These are phyloP conservation scores for Pogonognathellus flavescens DNA, from an alignment of 1,140 invertebrate species.

Conservation along the genomic window DNA sequence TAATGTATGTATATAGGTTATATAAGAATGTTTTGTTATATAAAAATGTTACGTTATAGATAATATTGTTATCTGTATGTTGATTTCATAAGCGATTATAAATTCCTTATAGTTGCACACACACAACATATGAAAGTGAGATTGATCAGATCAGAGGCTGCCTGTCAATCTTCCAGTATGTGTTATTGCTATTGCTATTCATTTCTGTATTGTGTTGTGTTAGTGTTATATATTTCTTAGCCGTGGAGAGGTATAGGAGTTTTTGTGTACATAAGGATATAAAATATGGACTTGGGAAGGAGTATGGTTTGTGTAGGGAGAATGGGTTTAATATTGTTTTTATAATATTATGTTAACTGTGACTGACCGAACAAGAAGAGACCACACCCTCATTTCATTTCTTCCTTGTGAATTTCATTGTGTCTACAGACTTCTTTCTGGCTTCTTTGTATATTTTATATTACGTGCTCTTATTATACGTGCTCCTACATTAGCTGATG, in stretches of 20 bases:
- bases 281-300: no score
- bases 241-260: no score
- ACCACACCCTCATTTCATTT: constrained; percentile 35
- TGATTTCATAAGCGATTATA: no score
- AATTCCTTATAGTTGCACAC: not conserved
- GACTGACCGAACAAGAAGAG: constrained; percentile 8
- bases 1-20: not conserved
- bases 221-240: not conserved
- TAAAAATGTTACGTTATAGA: no score
- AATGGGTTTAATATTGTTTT: not conserved
- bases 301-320: not conserved
- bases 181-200: not conserved
- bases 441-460: not conserved
- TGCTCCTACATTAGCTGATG: not conserved
- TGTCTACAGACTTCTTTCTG: not conserved
- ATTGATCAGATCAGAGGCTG: constrained; percentile 41
- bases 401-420: constrained; percentile 42
- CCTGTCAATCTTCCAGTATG: constrained; percentile 35
- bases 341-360: not conserved
- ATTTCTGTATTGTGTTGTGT: not conserved
- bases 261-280: no score
- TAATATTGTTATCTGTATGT: no score
- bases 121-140: constrained; percentile 23
- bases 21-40: not conserved
- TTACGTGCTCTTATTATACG: not conserved